Evolutionary conservation across 2,888 invertebrate species (phyloP).

Genomic region (Eudasyphora cyanicolor): DNA sequence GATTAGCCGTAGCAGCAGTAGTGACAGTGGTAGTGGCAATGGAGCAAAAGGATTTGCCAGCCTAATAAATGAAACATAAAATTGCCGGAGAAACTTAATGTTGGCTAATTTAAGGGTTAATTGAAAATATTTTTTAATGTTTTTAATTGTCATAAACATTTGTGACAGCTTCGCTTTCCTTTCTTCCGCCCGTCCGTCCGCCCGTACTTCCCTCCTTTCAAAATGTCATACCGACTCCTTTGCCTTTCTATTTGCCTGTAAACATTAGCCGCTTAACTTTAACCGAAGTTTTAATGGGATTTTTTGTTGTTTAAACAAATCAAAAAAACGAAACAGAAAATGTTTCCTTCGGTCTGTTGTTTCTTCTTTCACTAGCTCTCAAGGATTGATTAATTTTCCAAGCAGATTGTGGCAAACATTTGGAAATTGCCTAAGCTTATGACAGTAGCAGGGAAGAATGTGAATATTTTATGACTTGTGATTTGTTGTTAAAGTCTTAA

Average conservation of each 20-base stretch:
- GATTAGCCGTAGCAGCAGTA: slow-evolving; percentile 31
- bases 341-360: neutral
- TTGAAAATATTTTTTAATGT: slow-evolving; percentile 45
- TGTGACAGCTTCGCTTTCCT: slow-evolving; percentile 32
- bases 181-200: neutral
- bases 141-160: slow-evolving; percentile 50
- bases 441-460: neutral
- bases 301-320: neutral
- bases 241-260: too few species aligned
- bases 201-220: too few species aligned
- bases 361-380: too few species aligned
- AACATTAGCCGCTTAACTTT: too few species aligned
- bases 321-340: neutral
- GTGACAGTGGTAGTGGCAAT: neutral
- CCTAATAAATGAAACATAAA: slow-evolving; percentile 13
- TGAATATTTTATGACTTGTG: neutral
- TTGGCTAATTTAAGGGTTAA: slow-evolving; percentile 44
- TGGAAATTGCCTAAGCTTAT: neutral
- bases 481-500: neutral
- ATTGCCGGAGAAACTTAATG: slow-evolving; percentile 33
- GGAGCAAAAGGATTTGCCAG: slow-evolving; percentile 10
- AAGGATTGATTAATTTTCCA: slow-evolving; percentile 13
- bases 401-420: neutral
- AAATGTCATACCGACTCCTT: neutral
- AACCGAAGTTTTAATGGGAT: neutral